A percentile compares a stretch with the other conserved stretches of the same genome.
phyloP scores from a whole-genome alignment of 2,888 invertebrate species.

The Rosalia funebris region DNA sequence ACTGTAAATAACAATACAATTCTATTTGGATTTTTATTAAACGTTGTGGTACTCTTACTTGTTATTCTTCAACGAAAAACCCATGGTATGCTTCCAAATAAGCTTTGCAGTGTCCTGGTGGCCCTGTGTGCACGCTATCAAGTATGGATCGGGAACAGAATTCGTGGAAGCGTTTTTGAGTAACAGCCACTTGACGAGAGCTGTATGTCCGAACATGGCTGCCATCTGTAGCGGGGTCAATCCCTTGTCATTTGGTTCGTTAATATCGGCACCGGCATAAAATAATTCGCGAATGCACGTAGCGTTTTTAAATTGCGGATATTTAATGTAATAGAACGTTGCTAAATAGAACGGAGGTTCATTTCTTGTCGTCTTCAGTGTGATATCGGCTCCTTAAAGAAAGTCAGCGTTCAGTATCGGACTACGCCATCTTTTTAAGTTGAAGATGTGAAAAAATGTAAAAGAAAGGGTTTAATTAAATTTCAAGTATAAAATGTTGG shows the following conservation, averaged over 20 bases:
- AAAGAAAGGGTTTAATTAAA: too few species aligned
- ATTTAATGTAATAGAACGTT: slow-evolving; percentile 50
- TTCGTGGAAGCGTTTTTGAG: slow-evolving; percentile 48
- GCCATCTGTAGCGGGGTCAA: slow-evolving; percentile 56
- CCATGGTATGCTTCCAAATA: slow-evolving; percentile 33
- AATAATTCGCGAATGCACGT: slow-evolving; percentile 55
- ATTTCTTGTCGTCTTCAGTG: slow-evolving; percentile 46
- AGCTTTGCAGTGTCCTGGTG: slow-evolving; percentile 42
- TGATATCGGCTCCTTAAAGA: slow-evolving; percentile 50
- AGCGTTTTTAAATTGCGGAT: slow-evolving; percentile 50
- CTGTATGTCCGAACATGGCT: slow-evolving; percentile 55
- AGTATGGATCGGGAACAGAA: slow-evolving; percentile 48
- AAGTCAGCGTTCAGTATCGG: too few species aligned
- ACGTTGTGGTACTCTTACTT: too few species aligned
- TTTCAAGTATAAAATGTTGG: too few species aligned
- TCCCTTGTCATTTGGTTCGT: slow-evolving; percentile 52
- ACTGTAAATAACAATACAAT: too few species aligned
- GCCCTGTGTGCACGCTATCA: slow-evolving; percentile 47
- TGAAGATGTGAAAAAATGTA: too few species aligned
- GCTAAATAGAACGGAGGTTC: slow-evolving; percentile 57
- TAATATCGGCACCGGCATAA: slow-evolving; percentile 56
- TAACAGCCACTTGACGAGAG: slow-evolving; percentile 54
- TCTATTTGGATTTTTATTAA: too few species aligned
- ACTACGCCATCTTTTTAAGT: too few species aligned
- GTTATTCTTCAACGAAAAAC: slow-evolving; percentile 24